Conservation (phyloP, 1,140 invertebrate genomes). For the Drosophila eugracilis region DNA sequence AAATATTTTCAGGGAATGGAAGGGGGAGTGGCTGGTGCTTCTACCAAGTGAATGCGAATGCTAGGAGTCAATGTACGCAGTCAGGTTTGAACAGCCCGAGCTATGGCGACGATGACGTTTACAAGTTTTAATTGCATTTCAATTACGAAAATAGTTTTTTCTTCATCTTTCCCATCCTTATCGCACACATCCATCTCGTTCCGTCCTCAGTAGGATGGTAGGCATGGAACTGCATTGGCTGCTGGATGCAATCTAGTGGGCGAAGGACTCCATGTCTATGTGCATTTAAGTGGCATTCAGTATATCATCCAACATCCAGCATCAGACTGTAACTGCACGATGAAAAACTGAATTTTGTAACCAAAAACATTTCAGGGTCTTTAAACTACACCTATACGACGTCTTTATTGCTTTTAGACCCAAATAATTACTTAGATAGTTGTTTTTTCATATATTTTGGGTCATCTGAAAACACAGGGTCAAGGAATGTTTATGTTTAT, state of each 20-base stretch:
- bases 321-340: constrained; percentile 7
- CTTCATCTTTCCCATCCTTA: background rate
- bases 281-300: constrained; percentile 53
- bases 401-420: too few relatives aligned
- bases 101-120: constrained; percentile 49
- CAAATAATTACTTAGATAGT: too few relatives aligned
- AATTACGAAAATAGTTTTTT: constrained; percentile 73
- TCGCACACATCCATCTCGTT: background rate
- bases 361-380: too few relatives aligned
- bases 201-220: background rate
- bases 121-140: constrained; percentile 80
- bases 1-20: constrained; percentile 40
- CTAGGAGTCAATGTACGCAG: constrained; percentile 66
- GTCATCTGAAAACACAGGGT: constrained; percentile 33
- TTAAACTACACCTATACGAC: too few relatives aligned
- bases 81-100: constrained; percentile 14
- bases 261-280: constrained; percentile 48
- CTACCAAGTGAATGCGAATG: constrained; percentile 8
- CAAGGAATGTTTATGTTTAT: constrained; percentile 14
- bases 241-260: constrained; percentile 19
- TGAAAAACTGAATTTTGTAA: too few relatives aligned
- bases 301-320: constrained; percentile 17
- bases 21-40: background rate
- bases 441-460: too few relatives aligned
- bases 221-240: constrained; percentile 21